Evolutionary conservation across 2,888 invertebrate genomes (phyloP).

Genomic region (Melikaiella ostensackeni): DNA sequence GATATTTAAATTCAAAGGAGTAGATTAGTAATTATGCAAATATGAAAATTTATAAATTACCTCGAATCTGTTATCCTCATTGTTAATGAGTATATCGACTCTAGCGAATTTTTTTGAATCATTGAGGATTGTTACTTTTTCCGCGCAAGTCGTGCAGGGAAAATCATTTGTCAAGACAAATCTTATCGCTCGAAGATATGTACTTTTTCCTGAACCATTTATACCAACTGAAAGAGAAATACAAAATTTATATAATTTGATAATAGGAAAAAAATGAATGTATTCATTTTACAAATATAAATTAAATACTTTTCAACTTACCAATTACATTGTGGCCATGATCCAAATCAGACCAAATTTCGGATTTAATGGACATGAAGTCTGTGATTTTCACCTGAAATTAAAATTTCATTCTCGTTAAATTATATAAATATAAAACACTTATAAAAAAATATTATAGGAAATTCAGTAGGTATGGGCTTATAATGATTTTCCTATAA

Average conservation of each 20-base stretch:
- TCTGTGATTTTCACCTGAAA: neutral
- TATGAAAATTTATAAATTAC: neutral
- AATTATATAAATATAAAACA: neutral
- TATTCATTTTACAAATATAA: neutral
- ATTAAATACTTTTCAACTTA: neutral
- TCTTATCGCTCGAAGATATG: neutral
- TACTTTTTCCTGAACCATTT: slow-evolving; percentile 27
- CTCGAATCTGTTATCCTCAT: neutral
- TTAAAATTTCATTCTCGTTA: neutral
- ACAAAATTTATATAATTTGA: neutral
- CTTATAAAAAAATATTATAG: too few relatives aligned
- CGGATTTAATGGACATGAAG: neutral
- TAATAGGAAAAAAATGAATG: too few relatives aligned
- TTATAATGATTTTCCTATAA: too few relatives aligned
- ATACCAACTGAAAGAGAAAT: neutral
- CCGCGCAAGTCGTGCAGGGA: neutral
- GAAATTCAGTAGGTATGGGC: neutral
- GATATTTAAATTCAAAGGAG: neutral
- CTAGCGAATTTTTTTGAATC: neutral
- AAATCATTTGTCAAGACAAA: slow-evolving; percentile 13
- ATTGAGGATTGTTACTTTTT: neutral
- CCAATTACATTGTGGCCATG: neutral
- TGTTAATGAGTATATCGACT: slow-evolving; percentile 3
- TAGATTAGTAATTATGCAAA: neutral
- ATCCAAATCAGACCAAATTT: slow-evolving; percentile 16